Base-by-base conservation (phyloP, 1,140 invertebrate genomes). In the Drosophila kepulauana region DNA sequence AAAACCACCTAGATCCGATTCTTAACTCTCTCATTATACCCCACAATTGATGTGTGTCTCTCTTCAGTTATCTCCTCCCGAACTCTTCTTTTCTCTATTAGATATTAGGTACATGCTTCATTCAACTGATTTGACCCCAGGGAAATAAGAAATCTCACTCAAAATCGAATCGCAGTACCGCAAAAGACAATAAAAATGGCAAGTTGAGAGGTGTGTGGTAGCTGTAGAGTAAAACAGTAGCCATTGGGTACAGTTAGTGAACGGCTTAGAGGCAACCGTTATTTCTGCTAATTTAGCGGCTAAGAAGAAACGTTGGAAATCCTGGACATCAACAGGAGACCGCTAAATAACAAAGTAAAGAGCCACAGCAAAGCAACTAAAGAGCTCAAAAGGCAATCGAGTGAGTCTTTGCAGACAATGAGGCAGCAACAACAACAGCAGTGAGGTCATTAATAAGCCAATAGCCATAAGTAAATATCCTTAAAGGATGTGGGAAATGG, bases 251-350 rank as follows among this genome's bases (percentile, higher is more conserved):
- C 77, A 80, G 84, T 87, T 88, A 86, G 74, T 41, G 48, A 58
- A 68, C 16, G 64, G 54, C 52, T 45, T 16, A 67, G 64, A 67
- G 56, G n/a, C 15, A 13, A 84, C 80, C 85, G 84, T 88, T 88
- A 89, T 89, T 87, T 88, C 84, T 79, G 57, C 59, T 88, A 84
- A 87, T 87, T 88, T 88, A 88, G 80, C 84, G 77, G 80, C 71
- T 38, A 49, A 79, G 56, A 38, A 80, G 72, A 88, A 87, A 87
- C 48, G 7, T 7, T 25, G 62, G 43, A 54, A 54, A 54, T 33
- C 13, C 30, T 33, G 51, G 35, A 0, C 46, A 73, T 30, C 81
- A 61, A 57, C 81, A 61, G 56, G 81, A 81, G 76, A 79, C 69
- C 74, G 77, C 65, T 87, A 79, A 87, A 79, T 70, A 87, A 86